Percentiles rank a stretch among this genome's conserved stretches.
Conservation (phyloP, 2,888 invertebrate species). For the Elysia crispata region DNA sequence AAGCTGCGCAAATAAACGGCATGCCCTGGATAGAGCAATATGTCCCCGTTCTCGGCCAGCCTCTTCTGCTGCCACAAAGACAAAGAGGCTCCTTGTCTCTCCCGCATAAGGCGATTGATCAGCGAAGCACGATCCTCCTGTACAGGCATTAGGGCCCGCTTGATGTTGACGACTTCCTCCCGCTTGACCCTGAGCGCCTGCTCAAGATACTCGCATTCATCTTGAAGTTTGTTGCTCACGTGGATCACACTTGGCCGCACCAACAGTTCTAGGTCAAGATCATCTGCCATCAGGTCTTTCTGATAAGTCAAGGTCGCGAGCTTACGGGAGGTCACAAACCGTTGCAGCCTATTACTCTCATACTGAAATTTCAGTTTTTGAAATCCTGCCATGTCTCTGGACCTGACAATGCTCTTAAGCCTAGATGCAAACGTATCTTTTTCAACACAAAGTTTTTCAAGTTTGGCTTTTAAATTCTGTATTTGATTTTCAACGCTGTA, state of each 20-base stretch:
- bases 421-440: conserved; percentile 56
- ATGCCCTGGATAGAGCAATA: conserved; percentile 28
- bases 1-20: conserved; percentile 41
- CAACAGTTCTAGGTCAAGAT: conserved; percentile 64
- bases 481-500: conserved; percentile 59
- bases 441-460: conserved; percentile 57
- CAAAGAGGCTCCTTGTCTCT: conserved; percentile 11
- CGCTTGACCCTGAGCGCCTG: conserved; percentile 61
- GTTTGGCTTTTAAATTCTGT: conserved; percentile 50
- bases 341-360: conserved; percentile 64
- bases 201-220: conserved; percentile 67
- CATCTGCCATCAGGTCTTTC: conserved; percentile 59
- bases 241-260: conserved; percentile 64
- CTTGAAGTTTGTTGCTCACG: conserved; percentile 68
- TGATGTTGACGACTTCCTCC: conserved; percentile 62
- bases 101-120: conserved; percentile 55
- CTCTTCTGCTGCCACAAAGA: conserved; percentile 15
- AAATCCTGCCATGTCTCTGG: conserved; percentile 54
- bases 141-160: conserved; percentile 65
- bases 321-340: conserved; percentile 63
- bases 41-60: not conserved
- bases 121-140: conserved; percentile 59
- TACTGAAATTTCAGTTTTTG: conserved; percentile 59
- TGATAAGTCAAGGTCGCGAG: conserved; percentile 61
- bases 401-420: conserved; percentile 55